A percentile compares a stretch with the other conserved stretches of the same genome.
phyloP scores from a whole-genome alignment of 2,797 vertebrate genomes.

The Enteromius afrohamiltoni region DNA sequence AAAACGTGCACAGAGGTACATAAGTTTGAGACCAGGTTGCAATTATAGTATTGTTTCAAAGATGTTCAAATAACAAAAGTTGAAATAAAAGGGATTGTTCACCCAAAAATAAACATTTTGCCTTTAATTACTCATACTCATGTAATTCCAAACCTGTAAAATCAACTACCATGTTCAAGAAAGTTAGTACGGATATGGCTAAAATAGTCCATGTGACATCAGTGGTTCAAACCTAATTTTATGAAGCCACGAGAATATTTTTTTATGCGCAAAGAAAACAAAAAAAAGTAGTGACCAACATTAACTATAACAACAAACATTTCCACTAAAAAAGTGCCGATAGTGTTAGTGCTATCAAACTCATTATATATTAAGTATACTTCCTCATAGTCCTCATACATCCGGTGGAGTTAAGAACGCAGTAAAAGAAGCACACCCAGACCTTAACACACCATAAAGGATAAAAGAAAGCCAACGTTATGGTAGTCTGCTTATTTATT shows the following conservation, averaged over 20 bases:
- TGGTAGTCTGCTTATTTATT: neutral
- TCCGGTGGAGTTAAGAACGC: neutral
- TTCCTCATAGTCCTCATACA: neutral
- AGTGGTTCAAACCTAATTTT: no score
- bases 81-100: neutral
- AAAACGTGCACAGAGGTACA: no score
- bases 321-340: neutral
- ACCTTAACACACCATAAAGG: neutral
- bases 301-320: neutral
- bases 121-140: neutral
- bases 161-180: no score
- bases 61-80: neutral
- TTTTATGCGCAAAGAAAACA: neutral
- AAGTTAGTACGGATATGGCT: no score
- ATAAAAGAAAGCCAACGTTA: neutral
- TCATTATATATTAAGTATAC: neutral
- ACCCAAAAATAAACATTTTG: neutral
- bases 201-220: no score
- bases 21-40: no score
- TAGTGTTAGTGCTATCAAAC: neutral
- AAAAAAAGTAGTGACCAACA: neutral
- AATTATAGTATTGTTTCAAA: no score
- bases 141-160: neutral
- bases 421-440: neutral
- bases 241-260: no score